Evolutionary conservation across 2,888 invertebrate genomes (phyloP).

Genomic region (Calephelis perditalis): DNA sequence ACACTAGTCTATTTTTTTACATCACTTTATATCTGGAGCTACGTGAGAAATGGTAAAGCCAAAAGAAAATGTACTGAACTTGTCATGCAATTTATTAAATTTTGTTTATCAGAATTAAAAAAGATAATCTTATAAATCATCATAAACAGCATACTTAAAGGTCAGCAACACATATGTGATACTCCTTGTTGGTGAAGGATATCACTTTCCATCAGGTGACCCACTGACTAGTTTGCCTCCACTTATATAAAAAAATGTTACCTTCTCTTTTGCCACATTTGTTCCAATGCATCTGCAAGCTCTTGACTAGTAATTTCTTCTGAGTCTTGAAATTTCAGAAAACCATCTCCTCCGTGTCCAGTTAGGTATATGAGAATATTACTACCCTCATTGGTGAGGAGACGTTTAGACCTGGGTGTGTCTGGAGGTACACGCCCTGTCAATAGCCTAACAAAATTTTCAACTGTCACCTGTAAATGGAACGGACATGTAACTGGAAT

Average conservation of each 20-base stretch:
- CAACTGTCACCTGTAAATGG: constrained; percentile 90
- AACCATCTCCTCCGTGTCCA: constrained; percentile 98
- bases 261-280: constrained; percentile 99
- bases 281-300: constrained; percentile 98
- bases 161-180: too few species aligned
- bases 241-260: constrained; percentile 39
- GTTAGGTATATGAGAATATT: constrained; percentile 98
- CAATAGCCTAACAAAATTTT: constrained; percentile 97
- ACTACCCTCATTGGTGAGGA: constrained; percentile 97
- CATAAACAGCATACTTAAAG: too few species aligned
- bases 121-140: too few species aligned
- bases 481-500: background rate
- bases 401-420: constrained; percentile 95
- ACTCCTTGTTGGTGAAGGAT: too few species aligned
- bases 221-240: too few species aligned
- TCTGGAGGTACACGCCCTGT: constrained; percentile 95
- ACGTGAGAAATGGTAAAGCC: too few species aligned
- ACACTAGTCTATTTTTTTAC: too few species aligned
- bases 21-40: too few species aligned
- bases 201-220: too few species aligned
- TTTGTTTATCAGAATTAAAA: too few species aligned
- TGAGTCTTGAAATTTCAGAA: constrained; percentile 99
- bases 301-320: constrained; percentile 99
- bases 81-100: too few species aligned
- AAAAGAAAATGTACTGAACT: too few species aligned